A percentile compares a stretch with the other conserved stretches of the same genome.
Evolutionary conservation across 1,140 invertebrate species (phyloP).

Genomic region (Bombyx mandarina): DNA sequence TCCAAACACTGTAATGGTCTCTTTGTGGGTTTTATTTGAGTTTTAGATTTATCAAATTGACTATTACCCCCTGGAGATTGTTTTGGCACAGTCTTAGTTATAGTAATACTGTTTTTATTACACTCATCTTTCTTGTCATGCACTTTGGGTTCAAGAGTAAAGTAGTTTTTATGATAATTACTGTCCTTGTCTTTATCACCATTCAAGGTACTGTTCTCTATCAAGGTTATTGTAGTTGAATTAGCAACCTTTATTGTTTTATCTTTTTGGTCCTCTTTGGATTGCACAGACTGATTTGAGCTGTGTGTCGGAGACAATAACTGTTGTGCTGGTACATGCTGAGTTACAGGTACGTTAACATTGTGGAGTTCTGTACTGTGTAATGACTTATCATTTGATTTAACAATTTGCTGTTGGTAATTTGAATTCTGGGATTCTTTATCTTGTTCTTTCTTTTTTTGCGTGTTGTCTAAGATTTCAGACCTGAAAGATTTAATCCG

Average conservation of each 20-base stretch:
- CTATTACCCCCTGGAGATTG: slow-evolving; percentile 39
- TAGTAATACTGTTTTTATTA: slow-evolving; percentile 57
- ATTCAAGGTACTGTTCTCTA: slow-evolving; percentile 47
- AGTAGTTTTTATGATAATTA: slow-evolving; percentile 57
- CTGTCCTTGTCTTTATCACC: slow-evolving; percentile 56
- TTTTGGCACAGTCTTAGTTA: slow-evolving; percentile 54
- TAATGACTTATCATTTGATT: slow-evolving; percentile 41
- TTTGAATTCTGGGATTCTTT: slow-evolving; percentile 44
- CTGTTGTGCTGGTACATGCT: slow-evolving; percentile 53
- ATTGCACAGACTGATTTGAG: slow-evolving; percentile 27
- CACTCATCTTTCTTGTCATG: slow-evolving; percentile 53
- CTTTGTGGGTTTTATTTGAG: slow-evolving; percentile 35
- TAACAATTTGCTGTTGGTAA: slow-evolving; percentile 40
- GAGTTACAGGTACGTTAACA: slow-evolving; percentile 40
- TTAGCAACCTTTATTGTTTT: slow-evolving; percentile 61
- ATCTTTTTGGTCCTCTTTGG: slow-evolving; percentile 53
- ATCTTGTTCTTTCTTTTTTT: slow-evolving; percentile 61
- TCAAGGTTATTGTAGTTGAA: slow-evolving; percentile 58
- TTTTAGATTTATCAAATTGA: slow-evolving; percentile 41
- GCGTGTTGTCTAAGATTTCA: slow-evolving; percentile 55
- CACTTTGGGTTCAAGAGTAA: slow-evolving; percentile 58
- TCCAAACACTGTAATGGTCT: slow-evolving; percentile 77
- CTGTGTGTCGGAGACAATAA: slow-evolving; percentile 42
- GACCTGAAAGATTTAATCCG: slow-evolving; percentile 36
- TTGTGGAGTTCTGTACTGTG: slow-evolving; percentile 30